These are phyloP conservation scores for Thumatha senex DNA, from an alignment of 2,888 invertebrate genomes.

Conservation along the genomic window DNA sequence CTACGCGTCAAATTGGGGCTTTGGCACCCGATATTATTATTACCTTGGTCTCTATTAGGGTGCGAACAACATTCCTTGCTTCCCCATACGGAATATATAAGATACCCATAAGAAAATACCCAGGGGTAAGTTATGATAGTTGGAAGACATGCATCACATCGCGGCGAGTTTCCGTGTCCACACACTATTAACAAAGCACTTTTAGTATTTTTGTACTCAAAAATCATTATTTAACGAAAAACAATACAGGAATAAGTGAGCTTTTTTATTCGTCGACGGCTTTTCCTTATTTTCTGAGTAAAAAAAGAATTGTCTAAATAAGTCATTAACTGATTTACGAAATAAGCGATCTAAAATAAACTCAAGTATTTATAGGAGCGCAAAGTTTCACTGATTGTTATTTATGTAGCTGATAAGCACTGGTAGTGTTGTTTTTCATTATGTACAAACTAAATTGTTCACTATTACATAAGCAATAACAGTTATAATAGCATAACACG, in stretches of 20 bases:
- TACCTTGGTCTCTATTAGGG: too few species aligned
- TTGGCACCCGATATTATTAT: too few species aligned
- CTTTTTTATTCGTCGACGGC: constrained; percentile 68
- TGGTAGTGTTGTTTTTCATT: constrained; percentile 67
- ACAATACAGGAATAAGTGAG: constrained; percentile 80
- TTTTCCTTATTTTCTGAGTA: constrained; percentile 51
- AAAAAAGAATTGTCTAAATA: constrained; percentile 29
- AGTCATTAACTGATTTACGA: constrained; percentile 27
- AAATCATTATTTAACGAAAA: constrained; percentile 54
- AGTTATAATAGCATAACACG: constrained; percentile 51
- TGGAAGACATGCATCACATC: too few species aligned
- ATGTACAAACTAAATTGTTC: constrained; percentile 64
- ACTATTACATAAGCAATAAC: constrained; percentile 63
- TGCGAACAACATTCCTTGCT: too few species aligned
- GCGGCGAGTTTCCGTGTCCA: constrained; percentile 9
- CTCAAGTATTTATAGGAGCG: constrained; percentile 54
- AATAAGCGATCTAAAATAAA: constrained; percentile 44
- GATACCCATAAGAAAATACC: too few species aligned
- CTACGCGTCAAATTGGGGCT: too few species aligned
- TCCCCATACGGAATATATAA: too few species aligned
- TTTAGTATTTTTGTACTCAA: constrained; percentile 75
- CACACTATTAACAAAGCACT: constrained; percentile 48
- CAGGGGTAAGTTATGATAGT: too few species aligned
- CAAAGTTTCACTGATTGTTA: constrained; percentile 57
- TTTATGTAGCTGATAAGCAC: constrained; percentile 73